These are phyloP conservation scores for Pelmatolapia mariae DNA, from an alignment of 2,113 vertebrate species.

Conservation along the genomic window DNA sequence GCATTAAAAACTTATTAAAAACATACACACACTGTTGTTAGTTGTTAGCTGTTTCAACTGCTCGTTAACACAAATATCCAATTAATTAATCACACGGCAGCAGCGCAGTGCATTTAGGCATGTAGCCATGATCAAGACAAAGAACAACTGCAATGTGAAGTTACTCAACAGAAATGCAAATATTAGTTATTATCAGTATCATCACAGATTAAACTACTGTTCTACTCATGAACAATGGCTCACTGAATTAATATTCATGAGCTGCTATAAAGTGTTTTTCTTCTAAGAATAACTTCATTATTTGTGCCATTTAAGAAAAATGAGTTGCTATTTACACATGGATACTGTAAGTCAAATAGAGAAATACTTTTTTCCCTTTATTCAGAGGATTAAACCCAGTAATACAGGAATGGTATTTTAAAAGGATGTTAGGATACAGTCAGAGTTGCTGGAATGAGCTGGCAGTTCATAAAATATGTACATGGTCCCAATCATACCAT, in stretches of 20 bases:
- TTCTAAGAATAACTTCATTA: not conserved
- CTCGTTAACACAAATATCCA: not conserved
- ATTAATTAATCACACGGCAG: not conserved
- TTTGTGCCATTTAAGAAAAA: not conserved
- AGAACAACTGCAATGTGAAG: not conserved
- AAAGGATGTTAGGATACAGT: not conserved
- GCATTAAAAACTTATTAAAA: not conserved
- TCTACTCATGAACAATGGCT: not conserved
- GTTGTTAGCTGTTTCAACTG: not conserved
- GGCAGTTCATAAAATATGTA: not conserved
- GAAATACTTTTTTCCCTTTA: not conserved
- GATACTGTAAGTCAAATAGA: not conserved
- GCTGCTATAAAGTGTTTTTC: not conserved
- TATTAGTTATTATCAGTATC: not conserved
- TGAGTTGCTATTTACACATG: not conserved
- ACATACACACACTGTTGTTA: not conserved
- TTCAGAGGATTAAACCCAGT: not conserved
- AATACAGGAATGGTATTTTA: not conserved
- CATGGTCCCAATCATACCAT: constrained; percentile 72
- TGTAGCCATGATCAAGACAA: not conserved
- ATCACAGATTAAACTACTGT: not conserved
- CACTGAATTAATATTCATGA: not conserved
- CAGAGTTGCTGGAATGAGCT: not conserved
- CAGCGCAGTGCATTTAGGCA: not conserved
- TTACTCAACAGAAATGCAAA: not conserved